A percentile compares a stretch with the other conserved stretches of the same genome.
These are phyloP conservation scores for Dryocosmus kuriphilus DNA, from an alignment of 2,888 invertebrate genomes.

Conservation along the genomic window DNA sequence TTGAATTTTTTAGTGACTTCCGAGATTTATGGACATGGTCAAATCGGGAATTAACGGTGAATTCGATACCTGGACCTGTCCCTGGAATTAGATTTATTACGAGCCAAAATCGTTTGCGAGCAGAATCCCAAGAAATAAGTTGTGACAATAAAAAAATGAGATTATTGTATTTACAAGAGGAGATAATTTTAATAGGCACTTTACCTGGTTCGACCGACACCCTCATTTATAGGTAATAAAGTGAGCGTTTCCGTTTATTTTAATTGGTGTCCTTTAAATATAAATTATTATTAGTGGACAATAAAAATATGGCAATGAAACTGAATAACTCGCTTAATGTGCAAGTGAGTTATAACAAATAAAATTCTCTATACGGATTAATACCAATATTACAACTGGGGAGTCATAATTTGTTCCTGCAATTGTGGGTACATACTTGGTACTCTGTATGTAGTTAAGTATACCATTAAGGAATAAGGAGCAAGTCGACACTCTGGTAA, in stretches of 20 bases:
- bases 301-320: neutral
- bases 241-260: neutral
- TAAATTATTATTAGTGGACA: conserved; percentile 17
- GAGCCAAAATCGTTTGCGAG: conserved; percentile 32
- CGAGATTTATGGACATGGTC: conserved; percentile 22
- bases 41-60: conserved; percentile 29
- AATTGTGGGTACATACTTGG: conserved; percentile 11
- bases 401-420: conserved; percentile 28
- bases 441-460: conserved; percentile 8
- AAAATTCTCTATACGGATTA: conserved; percentile 2
- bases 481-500: conserved; percentile 26
- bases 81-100: conserved; percentile 33
- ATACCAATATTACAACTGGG: conserved; percentile 21
- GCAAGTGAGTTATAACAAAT: conserved; percentile 16
- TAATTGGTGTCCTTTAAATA: conserved; percentile 16
- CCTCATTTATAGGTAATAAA: neutral
- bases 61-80: conserved; percentile 26
- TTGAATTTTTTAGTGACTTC: conserved; percentile 32
- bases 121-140: conserved; percentile 10
- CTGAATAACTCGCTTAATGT: conserved; percentile 28
- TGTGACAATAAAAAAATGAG: neutral
- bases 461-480: conserved; percentile 28
- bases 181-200: neutral
- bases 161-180: neutral
- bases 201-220: neutral